These are phyloP conservation scores for Haliclystus octoradiatus DNA, from an alignment of 30 jellyfish, hydroid and myxozoan genomes.

Conservation along the genomic window DNA sequence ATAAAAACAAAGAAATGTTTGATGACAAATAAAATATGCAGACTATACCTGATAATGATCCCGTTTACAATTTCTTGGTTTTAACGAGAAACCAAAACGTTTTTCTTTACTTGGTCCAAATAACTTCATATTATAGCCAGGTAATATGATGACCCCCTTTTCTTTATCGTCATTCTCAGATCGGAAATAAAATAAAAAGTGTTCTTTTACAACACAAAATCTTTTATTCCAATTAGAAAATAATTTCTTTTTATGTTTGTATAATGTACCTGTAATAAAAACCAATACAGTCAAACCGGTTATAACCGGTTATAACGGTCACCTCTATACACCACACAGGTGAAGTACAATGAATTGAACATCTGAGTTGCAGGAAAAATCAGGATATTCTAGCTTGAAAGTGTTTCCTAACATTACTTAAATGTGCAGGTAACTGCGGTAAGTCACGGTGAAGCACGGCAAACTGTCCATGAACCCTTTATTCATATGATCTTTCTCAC, in stretches of 20 bases:
- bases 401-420: too few relatives aligned
- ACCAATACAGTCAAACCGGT: background rate
- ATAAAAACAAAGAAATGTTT: too few relatives aligned
- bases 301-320: too few relatives aligned
- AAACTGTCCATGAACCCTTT: too few relatives aligned
- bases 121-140: slow-evolving; percentile 32
- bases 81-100: slow-evolving; percentile 27
- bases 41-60: slow-evolving; percentile 35
- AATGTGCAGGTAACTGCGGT: too few relatives aligned
- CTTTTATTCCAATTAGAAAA: slow-evolving; percentile 52
- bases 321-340: too few relatives aligned
- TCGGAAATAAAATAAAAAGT: slow-evolving; percentile 43
- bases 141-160: slow-evolving; percentile 54
- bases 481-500: too few relatives aligned
- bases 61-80: slow-evolving; percentile 40
- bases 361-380: background rate
- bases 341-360: background rate
- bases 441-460: too few relatives aligned
- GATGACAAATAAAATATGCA: too few relatives aligned
- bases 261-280: slow-evolving; percentile 24
- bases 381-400: too few relatives aligned
- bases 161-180: slow-evolving; percentile 51
- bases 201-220: slow-evolving; percentile 52
- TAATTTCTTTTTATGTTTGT: slow-evolving; percentile 48
- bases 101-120: slow-evolving; percentile 17